A percentile compares a stretch with the other conserved stretches of the same genome.
phyloP scores from a whole-genome alignment of 1,140 invertebrate species.

The Magallana gigas region DNA sequence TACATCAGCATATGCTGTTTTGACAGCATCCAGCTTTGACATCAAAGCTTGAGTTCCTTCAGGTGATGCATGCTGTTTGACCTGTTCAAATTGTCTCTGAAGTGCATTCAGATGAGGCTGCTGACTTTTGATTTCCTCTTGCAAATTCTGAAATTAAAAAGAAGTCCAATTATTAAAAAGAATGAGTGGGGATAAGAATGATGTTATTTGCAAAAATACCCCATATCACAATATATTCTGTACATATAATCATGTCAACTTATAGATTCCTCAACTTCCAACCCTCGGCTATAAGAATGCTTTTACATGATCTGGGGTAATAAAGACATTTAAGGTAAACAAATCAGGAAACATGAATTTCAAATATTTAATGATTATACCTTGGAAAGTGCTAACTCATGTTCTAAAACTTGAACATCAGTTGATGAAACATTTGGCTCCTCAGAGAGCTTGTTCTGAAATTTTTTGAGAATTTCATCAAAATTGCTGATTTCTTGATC shows the following conservation, averaged over 20 bases:
- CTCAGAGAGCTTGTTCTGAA: conserved; percentile 68
- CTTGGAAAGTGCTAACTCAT: conserved; percentile 75
- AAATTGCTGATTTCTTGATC: conserved; percentile 69
- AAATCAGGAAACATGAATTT: too few relatives aligned
- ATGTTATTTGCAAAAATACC: too few relatives aligned
- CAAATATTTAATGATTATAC: conserved; percentile 51
- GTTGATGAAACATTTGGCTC: conserved; percentile 72
- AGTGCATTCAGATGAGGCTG: conserved; percentile 70
- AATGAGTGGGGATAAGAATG: too few relatives aligned
- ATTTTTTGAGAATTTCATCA: conserved; percentile 72
- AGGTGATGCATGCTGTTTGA: conserved; percentile 71
- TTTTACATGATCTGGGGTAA: too few relatives aligned
- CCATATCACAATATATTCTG: too few relatives aligned
- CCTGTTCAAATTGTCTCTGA: conserved; percentile 71
- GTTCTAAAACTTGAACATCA: conserved; percentile 74
- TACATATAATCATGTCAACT: too few relatives aligned
- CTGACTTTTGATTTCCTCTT: conserved; percentile 75
- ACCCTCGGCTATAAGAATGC: too few relatives aligned
- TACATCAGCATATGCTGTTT: conserved; percentile 89
- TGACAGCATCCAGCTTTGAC: conserved; percentile 84
- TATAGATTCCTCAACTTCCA: too few relatives aligned
- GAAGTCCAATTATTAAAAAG: neutral
- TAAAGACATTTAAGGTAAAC: too few relatives aligned
- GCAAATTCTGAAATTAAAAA: conserved; percentile 67
- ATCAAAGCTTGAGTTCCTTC: conserved; percentile 69